Conservation (phyloP, 1,140 invertebrate species). For the Drosophila hydei region DNA sequence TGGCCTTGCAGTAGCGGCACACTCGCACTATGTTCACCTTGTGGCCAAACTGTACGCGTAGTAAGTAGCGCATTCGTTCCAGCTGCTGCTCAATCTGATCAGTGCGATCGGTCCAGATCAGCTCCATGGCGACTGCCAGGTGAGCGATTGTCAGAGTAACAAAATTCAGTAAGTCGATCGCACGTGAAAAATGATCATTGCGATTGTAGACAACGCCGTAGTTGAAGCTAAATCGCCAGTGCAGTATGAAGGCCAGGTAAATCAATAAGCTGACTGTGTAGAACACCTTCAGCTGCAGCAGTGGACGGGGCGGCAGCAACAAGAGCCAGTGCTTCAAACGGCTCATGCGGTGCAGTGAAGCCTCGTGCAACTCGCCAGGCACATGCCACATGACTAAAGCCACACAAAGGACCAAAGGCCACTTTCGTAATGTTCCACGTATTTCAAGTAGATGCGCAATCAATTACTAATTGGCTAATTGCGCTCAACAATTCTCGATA, state of each 20-base stretch:
- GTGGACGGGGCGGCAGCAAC: conserved; percentile 32
- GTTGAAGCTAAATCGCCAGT: conserved; percentile 25
- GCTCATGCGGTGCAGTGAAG: conserved; percentile 34
- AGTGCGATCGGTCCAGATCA: conserved; percentile 36
- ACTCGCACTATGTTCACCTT: conserved; percentile 15
- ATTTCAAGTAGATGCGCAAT: not conserved
- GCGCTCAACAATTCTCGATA: not conserved
- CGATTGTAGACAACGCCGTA: conserved; percentile 36
- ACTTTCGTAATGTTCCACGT: not conserved
- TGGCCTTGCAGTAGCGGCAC: conserved; percentile 25
- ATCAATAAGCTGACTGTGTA: not conserved
- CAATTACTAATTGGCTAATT: conserved; percentile 39
- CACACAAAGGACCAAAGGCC: not conserved
- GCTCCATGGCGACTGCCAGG: conserved; percentile 27
- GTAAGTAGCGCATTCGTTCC: conserved; percentile 17
- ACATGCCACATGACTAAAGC: conserved; percentile 47
- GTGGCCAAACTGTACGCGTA: conserved; percentile 15
- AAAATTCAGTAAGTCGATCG: conserved; percentile 45
- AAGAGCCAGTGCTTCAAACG: conserved; percentile 44
- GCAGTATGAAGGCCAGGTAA: not conserved
- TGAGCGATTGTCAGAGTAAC: conserved; percentile 10
- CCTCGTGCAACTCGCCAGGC: conserved; percentile 42
- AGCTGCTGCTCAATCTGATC: conserved; percentile 36
- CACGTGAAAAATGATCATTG: conserved; percentile 38
- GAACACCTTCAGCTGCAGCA: conserved; percentile 17